Conservation (phyloP, 2,888 invertebrate genomes). For the Pollenia amentaria region DNA sequence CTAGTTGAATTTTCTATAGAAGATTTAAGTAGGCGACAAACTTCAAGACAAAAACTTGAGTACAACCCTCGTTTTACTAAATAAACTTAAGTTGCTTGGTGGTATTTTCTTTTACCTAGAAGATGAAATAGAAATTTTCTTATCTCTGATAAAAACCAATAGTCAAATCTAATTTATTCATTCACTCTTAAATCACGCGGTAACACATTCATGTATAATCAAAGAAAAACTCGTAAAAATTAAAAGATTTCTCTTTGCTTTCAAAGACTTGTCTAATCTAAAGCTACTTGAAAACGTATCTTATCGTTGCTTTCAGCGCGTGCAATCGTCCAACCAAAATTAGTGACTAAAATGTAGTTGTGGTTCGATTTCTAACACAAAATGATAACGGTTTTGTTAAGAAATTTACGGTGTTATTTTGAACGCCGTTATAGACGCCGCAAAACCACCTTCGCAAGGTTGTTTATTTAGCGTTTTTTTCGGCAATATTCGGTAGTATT, state of each 20-base stretch:
- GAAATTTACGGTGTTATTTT: no score
- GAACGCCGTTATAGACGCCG: not conserved
- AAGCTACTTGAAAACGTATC: no score
- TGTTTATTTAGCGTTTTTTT: slow-evolving; percentile 7
- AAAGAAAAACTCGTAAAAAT: no score
- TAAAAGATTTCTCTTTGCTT: not conserved
- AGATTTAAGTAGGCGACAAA: no score
- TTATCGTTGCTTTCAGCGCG: not conserved
- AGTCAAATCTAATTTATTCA: slow-evolving; percentile 3
- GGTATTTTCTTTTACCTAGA: not conserved
- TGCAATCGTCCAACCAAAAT: not conserved
- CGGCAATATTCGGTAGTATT: not conserved
- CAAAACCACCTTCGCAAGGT: slow-evolving; percentile 53
- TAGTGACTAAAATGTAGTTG: not conserved
- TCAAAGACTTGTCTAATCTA: no score
- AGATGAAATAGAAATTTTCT: not conserved
- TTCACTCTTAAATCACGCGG: not conserved
- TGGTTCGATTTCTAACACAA: slow-evolving; percentile 8
- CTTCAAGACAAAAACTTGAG: no score
- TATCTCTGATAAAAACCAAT: not conserved
- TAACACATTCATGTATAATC: not conserved
- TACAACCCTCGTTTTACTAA: not conserved
- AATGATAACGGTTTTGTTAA: slow-evolving; percentile 46
- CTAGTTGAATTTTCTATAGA: no score
- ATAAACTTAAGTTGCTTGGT: not conserved